phyloP scores from a whole-genome alignment of 2,113 vertebrate genomes.

The Anguilla rostrata region DNA sequence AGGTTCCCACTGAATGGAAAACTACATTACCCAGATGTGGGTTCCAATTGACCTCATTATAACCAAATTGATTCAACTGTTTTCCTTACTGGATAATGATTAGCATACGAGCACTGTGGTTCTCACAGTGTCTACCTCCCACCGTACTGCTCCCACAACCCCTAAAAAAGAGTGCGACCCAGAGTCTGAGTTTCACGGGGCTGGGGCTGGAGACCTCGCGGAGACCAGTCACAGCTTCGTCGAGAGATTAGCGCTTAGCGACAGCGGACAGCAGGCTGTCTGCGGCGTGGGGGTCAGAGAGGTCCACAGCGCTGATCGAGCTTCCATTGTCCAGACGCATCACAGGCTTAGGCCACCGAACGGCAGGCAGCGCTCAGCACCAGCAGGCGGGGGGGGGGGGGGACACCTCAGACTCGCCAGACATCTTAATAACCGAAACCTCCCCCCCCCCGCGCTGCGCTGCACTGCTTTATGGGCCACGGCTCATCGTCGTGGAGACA shows the following conservation, averaged over 20 bases:
- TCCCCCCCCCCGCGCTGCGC: too few species aligned
- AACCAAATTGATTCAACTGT: background rate
- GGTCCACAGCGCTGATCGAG: background rate
- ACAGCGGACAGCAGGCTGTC: background rate
- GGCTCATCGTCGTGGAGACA: background rate
- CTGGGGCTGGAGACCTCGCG: background rate
- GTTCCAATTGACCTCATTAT: background rate
- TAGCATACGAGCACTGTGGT: too few species aligned
- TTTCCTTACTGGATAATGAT: background rate
- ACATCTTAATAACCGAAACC: background rate
- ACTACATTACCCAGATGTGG: background rate
- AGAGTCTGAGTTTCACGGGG: too few species aligned
- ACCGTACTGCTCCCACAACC: too few species aligned
- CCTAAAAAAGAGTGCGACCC: too few species aligned
- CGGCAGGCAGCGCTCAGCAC: background rate
- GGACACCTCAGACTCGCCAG: background rate
- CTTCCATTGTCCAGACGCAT: background rate
- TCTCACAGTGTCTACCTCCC: too few species aligned
- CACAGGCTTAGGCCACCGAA: too few species aligned
- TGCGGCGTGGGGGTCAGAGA: background rate
- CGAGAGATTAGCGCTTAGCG: background rate
- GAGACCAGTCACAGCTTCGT: background rate
- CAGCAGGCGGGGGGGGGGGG: background rate
- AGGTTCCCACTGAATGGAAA: background rate
- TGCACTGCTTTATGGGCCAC: background rate